These are phyloP conservation scores for Anastrepha obliqua DNA, from an alignment of 1,140 invertebrate species.

Conservation along the genomic window DNA sequence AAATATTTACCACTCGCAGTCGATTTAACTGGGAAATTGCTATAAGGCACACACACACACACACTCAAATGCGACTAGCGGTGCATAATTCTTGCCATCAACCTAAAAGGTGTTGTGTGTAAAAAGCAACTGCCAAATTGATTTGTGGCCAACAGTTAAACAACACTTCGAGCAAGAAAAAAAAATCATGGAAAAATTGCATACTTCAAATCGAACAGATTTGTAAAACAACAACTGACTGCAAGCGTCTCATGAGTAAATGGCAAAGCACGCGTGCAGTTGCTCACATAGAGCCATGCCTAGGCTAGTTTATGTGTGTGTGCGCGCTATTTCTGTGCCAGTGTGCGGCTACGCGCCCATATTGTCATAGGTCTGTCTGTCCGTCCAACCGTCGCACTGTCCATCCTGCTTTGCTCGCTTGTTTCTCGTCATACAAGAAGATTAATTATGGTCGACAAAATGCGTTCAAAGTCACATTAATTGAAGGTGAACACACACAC, in stretches of 20 bases:
- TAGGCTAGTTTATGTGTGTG: no score
- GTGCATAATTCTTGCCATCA: constrained; percentile 5
- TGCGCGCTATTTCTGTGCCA: no score
- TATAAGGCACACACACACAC: not conserved
- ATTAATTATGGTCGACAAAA: constrained; percentile 72
- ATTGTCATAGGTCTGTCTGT: not conserved
- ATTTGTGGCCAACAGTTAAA: constrained; percentile 24
- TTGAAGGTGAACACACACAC: constrained; percentile 64
- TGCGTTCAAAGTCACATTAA: constrained; percentile 72
- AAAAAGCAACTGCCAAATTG: constrained; percentile 31
- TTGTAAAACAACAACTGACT: not conserved
- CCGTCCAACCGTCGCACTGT: not conserved
- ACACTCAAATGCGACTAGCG: not conserved
- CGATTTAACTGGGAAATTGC: not conserved
- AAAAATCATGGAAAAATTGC: not conserved
- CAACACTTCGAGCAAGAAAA: not conserved
- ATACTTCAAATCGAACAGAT: not conserved
- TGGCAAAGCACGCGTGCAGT: not conserved
- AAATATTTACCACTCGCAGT: not conserved
- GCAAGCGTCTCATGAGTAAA: not conserved
- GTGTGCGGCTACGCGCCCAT: not conserved
- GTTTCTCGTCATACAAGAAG: constrained; percentile 61
- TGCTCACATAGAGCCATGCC: no score
- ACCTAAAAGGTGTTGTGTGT: not conserved
- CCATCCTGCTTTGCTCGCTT: not conserved